A percentile compares a stretch with the other conserved stretches of the same genome.
These are phyloP conservation scores for Apeira syringaria DNA, from an alignment of 2,888 invertebrate species.

Conservation along the genomic window DNA sequence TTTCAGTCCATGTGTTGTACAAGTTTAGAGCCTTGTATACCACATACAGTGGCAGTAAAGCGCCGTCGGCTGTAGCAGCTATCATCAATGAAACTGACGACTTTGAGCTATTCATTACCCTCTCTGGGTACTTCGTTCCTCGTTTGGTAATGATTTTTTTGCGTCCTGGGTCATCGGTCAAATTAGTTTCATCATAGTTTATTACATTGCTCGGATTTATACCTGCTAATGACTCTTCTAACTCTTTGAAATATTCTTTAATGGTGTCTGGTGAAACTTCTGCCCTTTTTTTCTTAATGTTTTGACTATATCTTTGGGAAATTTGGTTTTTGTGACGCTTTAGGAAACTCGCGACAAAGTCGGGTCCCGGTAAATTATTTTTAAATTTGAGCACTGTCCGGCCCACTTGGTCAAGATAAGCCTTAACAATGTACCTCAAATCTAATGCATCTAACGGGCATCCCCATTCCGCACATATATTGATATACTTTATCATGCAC, in stretches of 20 bases:
- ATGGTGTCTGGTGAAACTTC: background rate
- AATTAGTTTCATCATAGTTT: slow-evolving; percentile 17
- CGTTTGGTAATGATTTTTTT: slow-evolving; percentile 36
- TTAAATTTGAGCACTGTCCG: slow-evolving; percentile 19
- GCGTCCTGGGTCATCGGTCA: slow-evolving; percentile 22
- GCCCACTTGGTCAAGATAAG: slow-evolving; percentile 16
- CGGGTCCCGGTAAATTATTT: slow-evolving; percentile 23
- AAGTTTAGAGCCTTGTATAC: slow-evolving; percentile 54
- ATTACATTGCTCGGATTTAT: background rate
- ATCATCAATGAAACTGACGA: slow-evolving; percentile 48
- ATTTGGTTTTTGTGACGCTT: slow-evolving; percentile 2
- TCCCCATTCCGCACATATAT: slow-evolving; percentile 31
- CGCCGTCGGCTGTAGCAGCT: slow-evolving; percentile 39
- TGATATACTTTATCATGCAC: slow-evolving; percentile 28
- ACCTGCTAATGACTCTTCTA: background rate
- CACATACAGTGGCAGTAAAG: slow-evolving; percentile 47
- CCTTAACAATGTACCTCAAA: slow-evolving; percentile 23
- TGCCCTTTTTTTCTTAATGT: slow-evolving; percentile 4
- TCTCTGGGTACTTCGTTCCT: slow-evolving; percentile 46
- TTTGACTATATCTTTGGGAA: slow-evolving; percentile 4
- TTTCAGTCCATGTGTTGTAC: slow-evolving; percentile 53
- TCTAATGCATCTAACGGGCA: slow-evolving; percentile 25
- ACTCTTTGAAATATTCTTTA: background rate
- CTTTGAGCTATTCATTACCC: slow-evolving; percentile 43
- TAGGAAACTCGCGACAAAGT: slow-evolving; percentile 11